Percentiles rank a stretch among this genome's conserved stretches.
Evolutionary conservation across 2,797 vertebrate genomes (phyloP).

Genomic region (Gymnoscopelus braueri): DNA sequence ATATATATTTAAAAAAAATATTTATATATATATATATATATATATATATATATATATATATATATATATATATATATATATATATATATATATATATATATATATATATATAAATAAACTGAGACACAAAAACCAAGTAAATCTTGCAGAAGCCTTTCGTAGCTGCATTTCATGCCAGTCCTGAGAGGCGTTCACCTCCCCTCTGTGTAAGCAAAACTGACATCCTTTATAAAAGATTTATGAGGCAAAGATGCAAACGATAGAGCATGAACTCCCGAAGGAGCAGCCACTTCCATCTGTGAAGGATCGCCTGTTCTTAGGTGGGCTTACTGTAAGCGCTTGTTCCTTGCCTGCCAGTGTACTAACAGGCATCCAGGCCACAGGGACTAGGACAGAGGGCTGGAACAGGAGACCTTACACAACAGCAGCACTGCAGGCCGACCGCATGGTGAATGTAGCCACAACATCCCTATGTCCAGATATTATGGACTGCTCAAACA

Average conservation of each 20-base stretch:
- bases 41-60: too few relatives aligned
- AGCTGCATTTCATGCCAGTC: slow-evolving; percentile 73
- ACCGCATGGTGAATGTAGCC: slow-evolving; percentile 36
- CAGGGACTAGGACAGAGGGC: slow-evolving; percentile 36
- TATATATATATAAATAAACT: too few relatives aligned
- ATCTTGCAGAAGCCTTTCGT: slow-evolving; percentile 76
- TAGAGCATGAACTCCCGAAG: slow-evolving; percentile 80
- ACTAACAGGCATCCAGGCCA: slow-evolving; percentile 64
- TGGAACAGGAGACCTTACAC: slow-evolving; percentile 24
- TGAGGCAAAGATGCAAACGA: slow-evolving; percentile 86
- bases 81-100: too few relatives aligned
- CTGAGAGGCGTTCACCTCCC: slow-evolving; percentile 78
- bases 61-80: too few relatives aligned
- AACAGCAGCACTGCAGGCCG: slow-evolving; percentile 29
- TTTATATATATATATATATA: too few relatives aligned
- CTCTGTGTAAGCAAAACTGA: slow-evolving; percentile 87
- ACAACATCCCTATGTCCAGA: slow-evolving; percentile 16
- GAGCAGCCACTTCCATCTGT: slow-evolving; percentile 81
- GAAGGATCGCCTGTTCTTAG: slow-evolving; percentile 83
- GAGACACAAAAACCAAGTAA: slow-evolving; percentile 46
- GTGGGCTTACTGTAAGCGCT: slow-evolving; percentile 71
- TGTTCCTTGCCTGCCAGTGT: slow-evolving; percentile 65
- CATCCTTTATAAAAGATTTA: slow-evolving; percentile 89
- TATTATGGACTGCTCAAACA: slow-evolving; percentile 50
- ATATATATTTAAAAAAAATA: too few relatives aligned